These are phyloP conservation scores for Climacteris rufus DNA, from an alignment of 2,113 vertebrate genomes.

Conservation along the genomic window DNA sequence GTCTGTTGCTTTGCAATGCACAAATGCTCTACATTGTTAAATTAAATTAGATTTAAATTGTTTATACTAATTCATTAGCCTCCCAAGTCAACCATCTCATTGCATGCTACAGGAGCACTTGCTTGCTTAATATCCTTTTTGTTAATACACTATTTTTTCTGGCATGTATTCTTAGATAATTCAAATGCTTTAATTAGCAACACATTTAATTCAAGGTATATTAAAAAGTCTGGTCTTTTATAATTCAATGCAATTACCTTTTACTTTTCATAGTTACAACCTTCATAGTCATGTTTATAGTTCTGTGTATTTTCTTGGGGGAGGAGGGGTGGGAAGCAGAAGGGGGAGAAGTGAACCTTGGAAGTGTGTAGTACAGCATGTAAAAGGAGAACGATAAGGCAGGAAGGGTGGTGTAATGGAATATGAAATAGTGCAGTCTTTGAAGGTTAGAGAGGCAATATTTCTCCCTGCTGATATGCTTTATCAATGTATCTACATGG, in stretches of 20 bases:
- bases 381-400: background rate
- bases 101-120: background rate
- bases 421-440: background rate
- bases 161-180: background rate
- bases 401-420: background rate
- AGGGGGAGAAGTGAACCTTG: background rate
- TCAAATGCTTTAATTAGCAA: background rate
- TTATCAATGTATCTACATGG: background rate
- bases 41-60: slow-evolving; percentile 58
- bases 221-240: background rate
- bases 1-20: slow-evolving; percentile 21
- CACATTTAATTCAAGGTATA: background rate
- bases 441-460: background rate
- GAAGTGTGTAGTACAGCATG: background rate
- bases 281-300: background rate
- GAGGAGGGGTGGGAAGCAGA: too few species aligned
- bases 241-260: background rate
- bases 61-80: slow-evolving; percentile 57
- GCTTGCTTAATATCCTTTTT: background rate
- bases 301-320: background rate
- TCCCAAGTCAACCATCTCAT: slow-evolving; percentile 50
- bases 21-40: slow-evolving; percentile 60
- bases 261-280: background rate
- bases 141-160: background rate
- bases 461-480: background rate